Base-by-base conservation (phyloP, 2,113 vertebrate genomes). In the Chiloscyllium plagiosum region DNA sequence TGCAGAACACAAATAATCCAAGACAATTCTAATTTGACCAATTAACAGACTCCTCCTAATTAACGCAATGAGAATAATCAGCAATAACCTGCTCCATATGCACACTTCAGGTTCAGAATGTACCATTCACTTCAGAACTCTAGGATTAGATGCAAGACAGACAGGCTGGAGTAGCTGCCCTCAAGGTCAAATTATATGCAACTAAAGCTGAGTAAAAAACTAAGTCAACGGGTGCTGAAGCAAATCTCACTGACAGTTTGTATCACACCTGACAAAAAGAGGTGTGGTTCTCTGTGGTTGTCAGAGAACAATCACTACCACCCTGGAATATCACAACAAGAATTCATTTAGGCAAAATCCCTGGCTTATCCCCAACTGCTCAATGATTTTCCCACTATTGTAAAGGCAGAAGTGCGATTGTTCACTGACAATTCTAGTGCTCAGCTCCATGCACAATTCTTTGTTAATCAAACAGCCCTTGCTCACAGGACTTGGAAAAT, bases 371-470 rank as follows among this genome's bases (percentile, higher is more conserved):
- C 13, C 52, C 47, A 12, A 87, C 85, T 56, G 22, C 3, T 87
- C 89, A 93, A 66, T 93, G 61, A 68, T 61, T 29, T 93, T 42
- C 61, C 89, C 33, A 42, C 17, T n/a, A 93, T 61, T 15, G 87
- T 90, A 90, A 90, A 66, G 33, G 7, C 89, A 68, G 12, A n/a
- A n/a, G 1, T 93, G 17, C 2, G 65, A 19, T 68, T 93, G 33
- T 66, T 93, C 89, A 65, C 29, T 33, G 19, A 92, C 19, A 93
- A 92, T 92, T 92, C 89, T 33, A 93, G 33, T 68, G n/a, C 89
- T 93, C 33, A 22, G 89, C 89, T 93, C 61, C 89, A 93, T 66
- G 68, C n/a, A 93, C 89, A 65, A 93, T 19, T 66, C 19, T 37
- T 66, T 37, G 61, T 66, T 93, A 37, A 92, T 20, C 15, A 66